Evolutionary conservation across 2,113 vertebrate genomes (phyloP).

Genomic region (Alligator sinensis): DNA sequence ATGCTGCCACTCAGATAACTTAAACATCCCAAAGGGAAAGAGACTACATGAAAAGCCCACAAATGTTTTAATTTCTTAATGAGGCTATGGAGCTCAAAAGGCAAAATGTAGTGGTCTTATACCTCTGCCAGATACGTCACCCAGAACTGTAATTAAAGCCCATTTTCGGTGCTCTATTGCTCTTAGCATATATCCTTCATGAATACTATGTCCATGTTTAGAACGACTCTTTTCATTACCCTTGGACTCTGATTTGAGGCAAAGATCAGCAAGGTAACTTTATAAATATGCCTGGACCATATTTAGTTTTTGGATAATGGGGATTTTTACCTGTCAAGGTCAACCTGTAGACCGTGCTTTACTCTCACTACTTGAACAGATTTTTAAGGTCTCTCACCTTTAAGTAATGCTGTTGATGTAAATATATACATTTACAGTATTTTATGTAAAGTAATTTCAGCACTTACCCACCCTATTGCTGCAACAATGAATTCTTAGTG

Average conservation of each 20-base stretch:
- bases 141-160: background rate
- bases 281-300: background rate
- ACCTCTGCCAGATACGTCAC: background rate
- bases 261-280: background rate
- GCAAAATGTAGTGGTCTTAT: background rate
- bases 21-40: conserved; percentile 43
- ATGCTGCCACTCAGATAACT: conserved; percentile 57
- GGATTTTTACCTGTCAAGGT: background rate
- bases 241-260: background rate
- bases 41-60: conserved; percentile 17
- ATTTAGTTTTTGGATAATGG: background rate
- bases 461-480: background rate
- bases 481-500: background rate
- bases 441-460: background rate
- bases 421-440: background rate
- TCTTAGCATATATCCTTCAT: background rate
- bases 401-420: background rate
- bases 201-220: background rate
- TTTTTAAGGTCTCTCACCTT: background rate
- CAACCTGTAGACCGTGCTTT: background rate
- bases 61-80: conserved; percentile 62
- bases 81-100: conserved; percentile 25
- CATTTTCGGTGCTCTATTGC: background rate
- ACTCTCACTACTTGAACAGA: background rate
- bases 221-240: background rate